Evolutionary conservation across 2,888 invertebrate genomes (phyloP).

Genomic region (Dicyrtomina minuta): DNA sequence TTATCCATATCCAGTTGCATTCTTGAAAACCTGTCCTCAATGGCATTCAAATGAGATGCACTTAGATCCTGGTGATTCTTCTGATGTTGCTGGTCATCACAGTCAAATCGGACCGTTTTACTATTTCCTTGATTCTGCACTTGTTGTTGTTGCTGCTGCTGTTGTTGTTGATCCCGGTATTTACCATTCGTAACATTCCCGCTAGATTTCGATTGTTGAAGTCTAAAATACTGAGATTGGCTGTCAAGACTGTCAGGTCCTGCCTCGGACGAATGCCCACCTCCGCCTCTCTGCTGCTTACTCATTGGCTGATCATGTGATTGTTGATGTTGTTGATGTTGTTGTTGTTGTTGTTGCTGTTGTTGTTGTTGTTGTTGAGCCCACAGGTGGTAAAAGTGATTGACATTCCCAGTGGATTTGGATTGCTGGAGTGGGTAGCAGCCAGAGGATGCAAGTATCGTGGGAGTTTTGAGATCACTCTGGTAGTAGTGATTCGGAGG

Average conservation of each 20-base stretch:
- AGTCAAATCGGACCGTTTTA: constrained; percentile 32
- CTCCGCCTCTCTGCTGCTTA: background rate
- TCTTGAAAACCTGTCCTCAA: constrained; percentile 15
- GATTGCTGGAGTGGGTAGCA: constrained; percentile 51
- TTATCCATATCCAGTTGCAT: constrained; percentile 23
- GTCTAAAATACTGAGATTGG: constrained; percentile 51
- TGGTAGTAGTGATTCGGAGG: constrained; percentile 50
- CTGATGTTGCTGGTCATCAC: background rate
- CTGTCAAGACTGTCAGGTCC: constrained; percentile 2
- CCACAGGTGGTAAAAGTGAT: constrained; percentile 40
- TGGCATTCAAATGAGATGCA: background rate
- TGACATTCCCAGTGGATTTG: constrained; percentile 52
- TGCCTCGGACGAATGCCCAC: too few relatives aligned
- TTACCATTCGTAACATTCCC: constrained; percentile 63
- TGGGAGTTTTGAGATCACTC: constrained; percentile 51
- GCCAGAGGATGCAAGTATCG: constrained; percentile 34
- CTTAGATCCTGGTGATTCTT: background rate
- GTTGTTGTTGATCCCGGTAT: background rate
- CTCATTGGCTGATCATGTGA: background rate
- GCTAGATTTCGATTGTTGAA: constrained; percentile 71
- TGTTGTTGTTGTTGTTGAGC: constrained; percentile 40
- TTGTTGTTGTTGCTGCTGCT: constrained; percentile 7
- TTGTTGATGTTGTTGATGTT: constrained; percentile 34
- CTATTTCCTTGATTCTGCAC: background rate
- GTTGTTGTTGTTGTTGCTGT: constrained; percentile 11